Evolutionary conservation across 2,888 invertebrate species (phyloP).

Genomic region (Cephalotes varians): DNA sequence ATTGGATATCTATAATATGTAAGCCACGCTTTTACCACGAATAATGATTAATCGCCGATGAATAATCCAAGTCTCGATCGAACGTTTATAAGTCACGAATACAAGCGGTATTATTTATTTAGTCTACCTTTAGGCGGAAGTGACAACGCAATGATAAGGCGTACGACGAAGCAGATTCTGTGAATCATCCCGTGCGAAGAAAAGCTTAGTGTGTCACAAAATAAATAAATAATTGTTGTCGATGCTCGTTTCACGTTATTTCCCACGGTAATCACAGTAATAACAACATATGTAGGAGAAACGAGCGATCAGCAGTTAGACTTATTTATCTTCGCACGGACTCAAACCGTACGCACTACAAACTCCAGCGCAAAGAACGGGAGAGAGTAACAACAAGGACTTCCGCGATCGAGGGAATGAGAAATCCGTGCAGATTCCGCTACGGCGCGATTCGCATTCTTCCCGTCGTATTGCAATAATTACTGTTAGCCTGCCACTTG

Average conservation of each 20-base stretch:
- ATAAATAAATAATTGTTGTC: constrained; percentile 36
- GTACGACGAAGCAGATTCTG: neutral
- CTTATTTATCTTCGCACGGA: constrained; percentile 23
- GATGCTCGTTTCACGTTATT: constrained; percentile 44
- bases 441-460: constrained; percentile 39
- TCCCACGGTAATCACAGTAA: constrained; percentile 69
- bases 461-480: constrained; percentile 55
- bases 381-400: constrained; percentile 25
- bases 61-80: neutral
- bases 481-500: constrained; percentile 51
- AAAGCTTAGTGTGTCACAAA: constrained; percentile 32
- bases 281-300: constrained; percentile 1
- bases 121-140: neutral
- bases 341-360: neutral
- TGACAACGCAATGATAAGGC: constrained; percentile 3
- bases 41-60: neutral
- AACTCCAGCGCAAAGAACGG: neutral
- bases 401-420: neutral
- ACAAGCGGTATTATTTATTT: neutral
- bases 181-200: constrained; percentile 30
- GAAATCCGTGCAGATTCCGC: constrained; percentile 40
- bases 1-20: neutral
- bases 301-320: constrained; percentile 44
- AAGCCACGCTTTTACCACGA: neutral
- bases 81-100: neutral